Percentiles rank a stretch among this genome's conserved stretches.
Conservation (phyloP, 2,797 vertebrate species). For the Diplodus puntazzo region DNA sequence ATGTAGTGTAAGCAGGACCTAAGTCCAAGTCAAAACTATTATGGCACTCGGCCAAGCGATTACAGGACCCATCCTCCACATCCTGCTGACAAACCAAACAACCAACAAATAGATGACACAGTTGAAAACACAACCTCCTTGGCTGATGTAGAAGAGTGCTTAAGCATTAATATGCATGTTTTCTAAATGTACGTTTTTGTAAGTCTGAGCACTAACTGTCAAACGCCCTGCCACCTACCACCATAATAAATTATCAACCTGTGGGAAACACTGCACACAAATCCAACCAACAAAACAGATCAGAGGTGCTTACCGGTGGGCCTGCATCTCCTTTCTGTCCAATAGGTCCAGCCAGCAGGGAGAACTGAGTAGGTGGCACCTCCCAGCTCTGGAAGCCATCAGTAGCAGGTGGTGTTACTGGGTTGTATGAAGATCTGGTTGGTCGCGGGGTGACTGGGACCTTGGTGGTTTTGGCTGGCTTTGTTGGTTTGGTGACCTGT, state of each 20-base stretch:
- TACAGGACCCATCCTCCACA: too few relatives aligned
- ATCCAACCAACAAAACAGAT: constrained; percentile 27
- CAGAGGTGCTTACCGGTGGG: constrained; percentile 84
- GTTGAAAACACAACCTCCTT: too few relatives aligned
- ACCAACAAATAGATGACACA: too few relatives aligned
- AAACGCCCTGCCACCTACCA: too few relatives aligned
- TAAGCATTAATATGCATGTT: neutral
- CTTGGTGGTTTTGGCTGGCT: constrained; percentile 69
- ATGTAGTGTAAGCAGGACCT: neutral
- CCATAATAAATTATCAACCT: too few relatives aligned
- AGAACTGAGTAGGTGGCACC: constrained; percentile 87
- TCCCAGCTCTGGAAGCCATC: constrained; percentile 89
- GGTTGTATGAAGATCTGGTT: constrained; percentile 69
- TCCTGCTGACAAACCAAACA: too few relatives aligned
- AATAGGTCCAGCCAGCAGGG: constrained; percentile 85
- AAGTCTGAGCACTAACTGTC: too few relatives aligned
- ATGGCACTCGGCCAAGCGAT: too few relatives aligned
- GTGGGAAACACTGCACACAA: neutral
- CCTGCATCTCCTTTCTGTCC: constrained; percentile 94
- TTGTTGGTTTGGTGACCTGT: constrained; percentile 70
- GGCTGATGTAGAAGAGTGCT: too few relatives aligned
- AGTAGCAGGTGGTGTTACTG: constrained; percentile 86
- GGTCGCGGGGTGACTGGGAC: constrained; percentile 64
- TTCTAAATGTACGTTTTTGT: too few relatives aligned
- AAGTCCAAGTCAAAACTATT: neutral